Conservation (phyloP, 2,113 vertebrate species). For the Trinectes maculatus region DNA sequence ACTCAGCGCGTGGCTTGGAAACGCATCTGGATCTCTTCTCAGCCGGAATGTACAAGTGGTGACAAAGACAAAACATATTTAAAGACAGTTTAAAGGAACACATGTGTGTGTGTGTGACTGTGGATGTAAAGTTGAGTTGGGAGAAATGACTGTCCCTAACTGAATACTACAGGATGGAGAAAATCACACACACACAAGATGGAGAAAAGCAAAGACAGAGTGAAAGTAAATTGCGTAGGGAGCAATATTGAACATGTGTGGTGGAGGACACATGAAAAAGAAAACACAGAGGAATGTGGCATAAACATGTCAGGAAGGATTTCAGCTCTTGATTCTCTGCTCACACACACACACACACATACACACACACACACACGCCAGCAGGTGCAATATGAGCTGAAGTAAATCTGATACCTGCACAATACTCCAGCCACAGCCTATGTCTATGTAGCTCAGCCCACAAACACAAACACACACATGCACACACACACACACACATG, state of each 20-base stretch:
- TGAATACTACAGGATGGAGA: background rate
- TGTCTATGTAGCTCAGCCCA: constrained; percentile 33
- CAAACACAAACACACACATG: constrained; percentile 34
- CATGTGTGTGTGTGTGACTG: too few relatives aligned
- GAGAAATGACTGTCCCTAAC: too few relatives aligned
- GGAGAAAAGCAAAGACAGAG: background rate
- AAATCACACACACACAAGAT: too few relatives aligned
- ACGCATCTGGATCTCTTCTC: too few relatives aligned
- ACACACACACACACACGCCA: constrained; percentile 17
- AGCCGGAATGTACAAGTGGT: too few relatives aligned
- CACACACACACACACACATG: constrained; percentile 14
- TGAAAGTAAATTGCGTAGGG: background rate
- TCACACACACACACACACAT: constrained; percentile 7
- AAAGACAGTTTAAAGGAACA: too few relatives aligned
- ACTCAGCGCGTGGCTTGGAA: too few relatives aligned
- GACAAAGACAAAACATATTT: too few relatives aligned
- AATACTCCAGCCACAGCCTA: constrained; percentile 43
- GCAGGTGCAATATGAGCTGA: constrained; percentile 62
- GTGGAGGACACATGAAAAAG: background rate
- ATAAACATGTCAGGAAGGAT: constrained; percentile 19
- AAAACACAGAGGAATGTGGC: background rate
- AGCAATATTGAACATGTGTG: background rate
- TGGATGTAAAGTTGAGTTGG: too few relatives aligned
- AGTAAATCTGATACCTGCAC: constrained; percentile 67
- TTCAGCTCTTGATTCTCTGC: constrained; percentile 12